Evolutionary conservation across 2,888 invertebrate genomes (phyloP).

Genomic region (Dicycla oo): DNA sequence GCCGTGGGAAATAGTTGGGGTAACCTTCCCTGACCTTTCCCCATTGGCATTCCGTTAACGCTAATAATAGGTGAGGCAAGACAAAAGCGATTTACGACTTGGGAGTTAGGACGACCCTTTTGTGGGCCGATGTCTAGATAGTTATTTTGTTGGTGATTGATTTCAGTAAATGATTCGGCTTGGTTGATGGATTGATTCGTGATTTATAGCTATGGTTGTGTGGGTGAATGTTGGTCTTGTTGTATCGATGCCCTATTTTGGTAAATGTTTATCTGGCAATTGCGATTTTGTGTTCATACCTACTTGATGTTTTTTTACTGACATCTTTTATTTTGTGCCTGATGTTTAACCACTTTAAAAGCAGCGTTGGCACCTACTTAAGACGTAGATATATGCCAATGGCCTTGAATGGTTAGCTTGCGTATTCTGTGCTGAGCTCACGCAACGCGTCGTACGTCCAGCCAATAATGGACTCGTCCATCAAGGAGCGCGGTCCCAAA

Average conservation of each 20-base stretch:
- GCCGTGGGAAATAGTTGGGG: constrained; percentile 75
- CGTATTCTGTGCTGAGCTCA: too few species aligned
- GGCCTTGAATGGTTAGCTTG: too few species aligned
- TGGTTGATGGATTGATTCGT: constrained; percentile 17
- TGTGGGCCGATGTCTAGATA: constrained; percentile 20
- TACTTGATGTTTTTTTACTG: not conserved
- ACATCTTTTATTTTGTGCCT: not conserved
- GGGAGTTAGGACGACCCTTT: constrained; percentile 20
- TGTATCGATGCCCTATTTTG: not conserved
- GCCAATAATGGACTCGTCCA: too few species aligned
- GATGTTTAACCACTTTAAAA: not conserved
- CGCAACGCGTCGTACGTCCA: too few species aligned
- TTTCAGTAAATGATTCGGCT: constrained; percentile 11
- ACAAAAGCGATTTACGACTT: constrained; percentile 52
- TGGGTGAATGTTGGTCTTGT: not conserved
- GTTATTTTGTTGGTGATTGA: constrained; percentile 36
- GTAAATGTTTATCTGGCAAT: not conserved
- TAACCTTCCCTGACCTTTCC: constrained; percentile 78
- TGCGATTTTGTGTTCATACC: not conserved
- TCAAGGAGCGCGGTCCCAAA: too few species aligned
- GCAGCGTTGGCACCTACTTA: not conserved
- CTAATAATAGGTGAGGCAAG: constrained; percentile 56
- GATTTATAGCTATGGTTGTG: not conserved
- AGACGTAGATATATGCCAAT: too few species aligned
- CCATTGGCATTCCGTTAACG: constrained; percentile 57